Conservation (phyloP, 2,113 vertebrate species). For the Clarias gariepinus region DNA sequence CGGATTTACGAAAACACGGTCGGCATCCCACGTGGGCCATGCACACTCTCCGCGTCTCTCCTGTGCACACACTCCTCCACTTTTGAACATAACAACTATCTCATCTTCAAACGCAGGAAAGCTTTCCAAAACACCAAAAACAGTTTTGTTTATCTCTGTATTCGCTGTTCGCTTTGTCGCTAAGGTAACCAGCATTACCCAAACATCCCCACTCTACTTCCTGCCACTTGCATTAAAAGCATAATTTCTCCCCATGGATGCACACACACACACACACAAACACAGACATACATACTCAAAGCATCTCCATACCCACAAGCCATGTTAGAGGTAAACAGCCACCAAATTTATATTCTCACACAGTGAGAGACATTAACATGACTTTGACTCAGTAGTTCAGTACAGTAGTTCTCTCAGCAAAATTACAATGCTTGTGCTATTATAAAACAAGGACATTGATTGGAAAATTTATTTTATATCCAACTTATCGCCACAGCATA, state of each 20-base stretch:
- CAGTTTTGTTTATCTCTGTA: constrained; percentile 55
- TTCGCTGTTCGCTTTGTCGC: constrained; percentile 71
- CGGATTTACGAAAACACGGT: neutral
- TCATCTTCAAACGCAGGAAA: constrained; percentile 25
- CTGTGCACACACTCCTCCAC: constrained; percentile 54
- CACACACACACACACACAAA: neutral
- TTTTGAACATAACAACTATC: constrained; percentile 54
- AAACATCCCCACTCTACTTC: constrained; percentile 64
- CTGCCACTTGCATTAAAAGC: constrained; percentile 64
- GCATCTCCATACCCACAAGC: constrained; percentile 54
- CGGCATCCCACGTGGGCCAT: neutral
- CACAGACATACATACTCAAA: constrained; percentile 33
- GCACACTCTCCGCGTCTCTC: constrained; percentile 30
- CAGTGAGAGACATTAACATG: constrained; percentile 29
- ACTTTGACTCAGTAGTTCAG: too few relatives aligned
- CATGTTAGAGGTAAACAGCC: constrained; percentile 63
- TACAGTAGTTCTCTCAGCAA: too few relatives aligned
- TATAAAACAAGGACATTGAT: constrained; percentile 10
- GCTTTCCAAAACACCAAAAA: constrained; percentile 58
- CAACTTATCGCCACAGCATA: neutral
- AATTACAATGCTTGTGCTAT: constrained; percentile 13
- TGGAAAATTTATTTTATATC: neutral
- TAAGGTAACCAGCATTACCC: constrained; percentile 71
- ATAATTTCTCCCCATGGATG: constrained; percentile 51
- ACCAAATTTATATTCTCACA: constrained; percentile 58